Evolutionary conservation across 1,140 invertebrate genomes (phyloP), one percentile per base, ranked within the genome.

Genomic region (Cylas formicarius): DNA sequence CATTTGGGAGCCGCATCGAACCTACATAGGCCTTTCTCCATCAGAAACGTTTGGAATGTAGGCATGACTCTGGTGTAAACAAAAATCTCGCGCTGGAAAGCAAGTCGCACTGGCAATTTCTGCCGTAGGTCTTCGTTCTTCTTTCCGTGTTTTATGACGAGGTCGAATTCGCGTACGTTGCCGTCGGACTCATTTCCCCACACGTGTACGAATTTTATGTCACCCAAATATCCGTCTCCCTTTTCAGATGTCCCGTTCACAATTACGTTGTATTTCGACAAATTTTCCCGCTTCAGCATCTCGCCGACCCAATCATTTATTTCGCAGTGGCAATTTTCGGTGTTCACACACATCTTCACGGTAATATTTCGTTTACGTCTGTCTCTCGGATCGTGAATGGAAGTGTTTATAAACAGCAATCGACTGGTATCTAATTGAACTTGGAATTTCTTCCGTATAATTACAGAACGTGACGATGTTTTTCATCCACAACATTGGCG

Each of bases 201-300:
- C 0, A 53, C 39, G 3, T 38, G 40, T 4, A 50, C 9, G 22
- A 53, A 56, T 7, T 19, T 23, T 13, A 56, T 37, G 22, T 53
- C 44, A 8, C 53, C 53, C 13, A 56, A 22, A 37, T 56, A 56
- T 19, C 50, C 50, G 8, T 56, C 50, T 23, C 53, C 50, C 38
- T 53, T 47, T 8, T 10, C 35, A 1, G 43, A 20, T 10, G 17
- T 19, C n/a, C 31, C 31, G 6, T n/a, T n/a, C n/a, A n/a, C n/a
- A n/a, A n/a, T n/a, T n/a, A n/a, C n/a, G n/a, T n/a, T n/a, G n/a
- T n/a, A n/a, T n/a, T n/a, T n/a, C n/a, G n/a, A n/a, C n/a, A n/a
- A n/a, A n/a, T n/a, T n/a, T n/a, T n/a, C n/a, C n/a, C n/a, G n/a
- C n/a, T n/a, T n/a, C n/a, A n/a, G n/a, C n/a, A n/a, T n/a, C n/a